These are phyloP conservation scores for Melanotaenia parkinsoni DNA, from an alignment of 2,797 vertebrate genomes.

Conservation along the genomic window DNA sequence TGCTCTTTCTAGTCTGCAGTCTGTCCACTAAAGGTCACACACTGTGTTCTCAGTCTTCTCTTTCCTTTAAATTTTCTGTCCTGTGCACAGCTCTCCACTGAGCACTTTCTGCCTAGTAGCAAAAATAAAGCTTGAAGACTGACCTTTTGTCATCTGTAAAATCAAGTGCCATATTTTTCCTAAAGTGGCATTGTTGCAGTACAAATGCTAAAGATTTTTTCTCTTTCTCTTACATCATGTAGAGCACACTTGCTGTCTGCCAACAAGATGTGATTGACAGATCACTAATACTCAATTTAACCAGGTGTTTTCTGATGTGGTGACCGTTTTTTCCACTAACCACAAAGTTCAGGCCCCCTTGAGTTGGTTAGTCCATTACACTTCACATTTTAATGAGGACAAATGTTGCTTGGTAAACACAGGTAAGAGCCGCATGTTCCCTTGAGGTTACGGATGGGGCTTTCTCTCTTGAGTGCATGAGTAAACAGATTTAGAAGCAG, in stretches of 20 bases:
- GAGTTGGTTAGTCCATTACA: slow-evolving; percentile 54
- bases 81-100: slow-evolving; percentile 7
- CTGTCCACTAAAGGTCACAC: slow-evolving; percentile 61
- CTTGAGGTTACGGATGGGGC: slow-evolving; percentile 32
- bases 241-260: background rate
- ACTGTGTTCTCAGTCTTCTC: slow-evolving; percentile 16
- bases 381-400: slow-evolving; percentile 68
- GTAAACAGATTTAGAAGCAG: slow-evolving; percentile 50
- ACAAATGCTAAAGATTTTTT: background rate
- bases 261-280: slow-evolving; percentile 18
- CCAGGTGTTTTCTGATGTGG: slow-evolving; percentile 27
- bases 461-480: slow-evolving; percentile 24
- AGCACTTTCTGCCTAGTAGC: slow-evolving; percentile 9
- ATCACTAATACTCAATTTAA: slow-evolving; percentile 13
- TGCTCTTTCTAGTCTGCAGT: slow-evolving; percentile 46
- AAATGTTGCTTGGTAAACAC: slow-evolving; percentile 62
- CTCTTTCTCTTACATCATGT: background rate
- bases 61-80: slow-evolving; percentile 9
- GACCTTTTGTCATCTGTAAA: slow-evolving; percentile 9
- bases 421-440: slow-evolving; percentile 53
- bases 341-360: slow-evolving; percentile 36
- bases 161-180: background rate
- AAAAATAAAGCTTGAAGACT: slow-evolving; percentile 3
- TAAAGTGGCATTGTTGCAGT: background rate
- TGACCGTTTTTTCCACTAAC: slow-evolving; percentile 58